Evolutionary conservation across 2,888 invertebrate species (phyloP).

Genomic region (Galeruca laticollis): DNA sequence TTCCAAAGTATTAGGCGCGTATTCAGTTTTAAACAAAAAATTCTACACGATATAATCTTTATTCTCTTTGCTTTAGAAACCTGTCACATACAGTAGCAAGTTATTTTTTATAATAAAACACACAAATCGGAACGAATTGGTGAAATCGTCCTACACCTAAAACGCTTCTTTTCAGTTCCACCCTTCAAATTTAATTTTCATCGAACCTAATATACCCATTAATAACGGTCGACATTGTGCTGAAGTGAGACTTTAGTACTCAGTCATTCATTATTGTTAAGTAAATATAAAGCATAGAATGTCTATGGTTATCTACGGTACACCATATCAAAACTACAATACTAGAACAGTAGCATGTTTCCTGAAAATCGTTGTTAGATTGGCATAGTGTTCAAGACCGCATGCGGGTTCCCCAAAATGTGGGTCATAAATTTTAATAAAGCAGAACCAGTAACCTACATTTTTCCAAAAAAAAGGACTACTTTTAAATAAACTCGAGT

Average conservation of each 20-base stretch:
- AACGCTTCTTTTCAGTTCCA: slow-evolving; percentile 1
- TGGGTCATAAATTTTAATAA: slow-evolving; percentile 56
- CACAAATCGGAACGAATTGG: background rate
- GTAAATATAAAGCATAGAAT: slow-evolving; percentile 10
- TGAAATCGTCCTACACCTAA: background rate
- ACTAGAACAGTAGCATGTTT: slow-evolving; percentile 34
- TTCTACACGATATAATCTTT: too few relatives aligned
- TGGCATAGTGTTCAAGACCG: slow-evolving; percentile 50
- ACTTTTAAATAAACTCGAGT: slow-evolving; percentile 37
- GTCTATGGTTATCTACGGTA: slow-evolving; percentile 15
- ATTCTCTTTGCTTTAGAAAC: too few relatives aligned
- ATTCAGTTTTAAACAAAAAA: too few relatives aligned
- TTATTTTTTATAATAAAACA: background rate
- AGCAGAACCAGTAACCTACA: slow-evolving; percentile 48
- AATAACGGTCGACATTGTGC: slow-evolving; percentile 4
- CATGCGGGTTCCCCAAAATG: slow-evolving; percentile 51
- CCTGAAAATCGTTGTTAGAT: slow-evolving; percentile 42
- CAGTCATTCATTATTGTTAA: slow-evolving; percentile 9
- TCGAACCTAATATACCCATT: slow-evolving; percentile 3
- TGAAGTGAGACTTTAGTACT: slow-evolving; percentile 6
- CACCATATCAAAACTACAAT: slow-evolving; percentile 26
- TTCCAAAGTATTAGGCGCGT: too few relatives aligned
- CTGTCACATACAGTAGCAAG: background rate
- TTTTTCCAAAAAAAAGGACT: slow-evolving; percentile 46
- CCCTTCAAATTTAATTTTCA: slow-evolving; percentile 5